A percentile compares a stretch with the other conserved stretches of the same genome.
phyloP scores from a whole-genome alignment of 2,888 invertebrate species.

The Latrodectus hesperus region DNA sequence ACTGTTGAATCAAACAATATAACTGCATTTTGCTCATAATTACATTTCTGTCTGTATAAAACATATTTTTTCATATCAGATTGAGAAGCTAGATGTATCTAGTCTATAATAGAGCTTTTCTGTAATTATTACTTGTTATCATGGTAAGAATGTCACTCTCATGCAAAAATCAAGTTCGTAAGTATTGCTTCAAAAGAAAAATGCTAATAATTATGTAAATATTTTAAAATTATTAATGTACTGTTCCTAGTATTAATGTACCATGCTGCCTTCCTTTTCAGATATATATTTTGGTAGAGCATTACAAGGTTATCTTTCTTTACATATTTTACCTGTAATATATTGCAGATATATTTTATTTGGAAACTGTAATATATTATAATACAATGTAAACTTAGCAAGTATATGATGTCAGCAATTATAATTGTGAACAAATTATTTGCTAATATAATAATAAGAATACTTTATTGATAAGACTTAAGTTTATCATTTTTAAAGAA shows the following conservation, averaged over 20 bases:
- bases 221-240: neutral
- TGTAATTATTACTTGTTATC: neutral
- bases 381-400: too few species aligned
- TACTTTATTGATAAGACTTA: too few species aligned
- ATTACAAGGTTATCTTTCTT: neutral
- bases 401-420: too few species aligned
- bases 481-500: too few species aligned
- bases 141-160: neutral
- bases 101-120: constrained; percentile 2
- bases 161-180: neutral
- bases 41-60: constrained; percentile 3
- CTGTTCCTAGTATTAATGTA: neutral
- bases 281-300: constrained; percentile 3
- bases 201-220: neutral
- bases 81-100: neutral
- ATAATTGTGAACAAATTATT: too few species aligned
- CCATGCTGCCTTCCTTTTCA: neutral
- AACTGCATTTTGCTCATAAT: neutral
- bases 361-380: too few species aligned
- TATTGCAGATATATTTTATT: neutral
- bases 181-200: neutral
- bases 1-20: constrained; percentile 38
- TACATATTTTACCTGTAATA: neutral
- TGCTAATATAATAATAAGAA: too few species aligned
- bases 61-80: neutral